phyloP scores from a whole-genome alignment of 2,888 invertebrate species.

The Drosophila setosimentum region DNA sequence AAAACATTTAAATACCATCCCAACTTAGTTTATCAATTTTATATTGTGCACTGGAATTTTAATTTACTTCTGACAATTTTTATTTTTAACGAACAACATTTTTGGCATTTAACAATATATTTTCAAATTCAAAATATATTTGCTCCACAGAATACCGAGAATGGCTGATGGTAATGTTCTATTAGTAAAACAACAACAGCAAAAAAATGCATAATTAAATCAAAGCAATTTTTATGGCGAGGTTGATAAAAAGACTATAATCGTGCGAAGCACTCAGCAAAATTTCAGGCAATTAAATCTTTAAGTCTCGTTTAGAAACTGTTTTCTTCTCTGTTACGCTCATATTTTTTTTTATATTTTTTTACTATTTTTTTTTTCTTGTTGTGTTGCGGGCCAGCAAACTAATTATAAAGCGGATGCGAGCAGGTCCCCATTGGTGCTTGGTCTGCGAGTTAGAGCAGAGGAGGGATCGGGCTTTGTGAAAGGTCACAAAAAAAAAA shows the following conservation, averaged over 20 bases:
- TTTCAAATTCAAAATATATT: background rate
- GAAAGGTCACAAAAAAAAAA: constrained; percentile 33
- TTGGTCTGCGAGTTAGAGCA: background rate
- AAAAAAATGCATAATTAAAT: constrained; percentile 19
- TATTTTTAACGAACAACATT: background rate
- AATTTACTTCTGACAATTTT: background rate
- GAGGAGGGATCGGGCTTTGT: constrained; percentile 38
- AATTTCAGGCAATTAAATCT: constrained; percentile 80
- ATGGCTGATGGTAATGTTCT: background rate
- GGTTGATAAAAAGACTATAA: constrained; percentile 49
- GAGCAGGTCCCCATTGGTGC: constrained; percentile 38
- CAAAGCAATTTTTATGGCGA: constrained; percentile 25
- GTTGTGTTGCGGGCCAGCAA: constrained; percentile 42
- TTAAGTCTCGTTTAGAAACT: constrained; percentile 78
- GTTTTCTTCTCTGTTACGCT: constrained; percentile 38
- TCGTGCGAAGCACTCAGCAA: constrained; percentile 59
- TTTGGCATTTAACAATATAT: background rate
- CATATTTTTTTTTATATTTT: background rate
- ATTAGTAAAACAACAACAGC: background rate
- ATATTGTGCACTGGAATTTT: background rate
- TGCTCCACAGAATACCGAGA: too few relatives aligned
- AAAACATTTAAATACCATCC: background rate
- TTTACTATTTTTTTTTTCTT: constrained; percentile 14
- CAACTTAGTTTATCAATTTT: background rate
- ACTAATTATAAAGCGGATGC: constrained; percentile 83